A percentile compares a stretch with the other conserved stretches of the same genome.
phyloP scores from a whole-genome alignment of 2,888 invertebrate species.

The Syrista parreyssii region DNA sequence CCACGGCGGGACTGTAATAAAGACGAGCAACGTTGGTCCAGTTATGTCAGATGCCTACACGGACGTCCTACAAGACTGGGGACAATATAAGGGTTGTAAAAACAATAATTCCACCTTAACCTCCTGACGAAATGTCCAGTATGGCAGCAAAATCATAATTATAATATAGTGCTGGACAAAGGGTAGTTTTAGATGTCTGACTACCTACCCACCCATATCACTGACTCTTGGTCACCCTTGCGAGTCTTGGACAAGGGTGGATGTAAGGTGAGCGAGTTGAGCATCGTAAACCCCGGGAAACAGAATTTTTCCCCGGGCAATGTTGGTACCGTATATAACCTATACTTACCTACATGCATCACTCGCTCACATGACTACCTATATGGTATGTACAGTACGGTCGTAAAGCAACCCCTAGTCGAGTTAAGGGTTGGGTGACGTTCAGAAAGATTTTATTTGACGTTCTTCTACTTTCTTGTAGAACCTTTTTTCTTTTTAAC shows the following conservation, averaged over 20 bases:
- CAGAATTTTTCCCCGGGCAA: slow-evolving; percentile 45
- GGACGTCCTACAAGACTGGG: neutral
- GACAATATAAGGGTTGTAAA: slow-evolving; percentile 21
- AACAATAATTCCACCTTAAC: slow-evolving; percentile 23
- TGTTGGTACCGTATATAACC: slow-evolving; percentile 33
- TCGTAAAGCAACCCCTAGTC: slow-evolving; percentile 53
- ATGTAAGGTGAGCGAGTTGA: slow-evolving; percentile 37
- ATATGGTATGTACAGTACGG: slow-evolving; percentile 40
- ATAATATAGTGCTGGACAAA: neutral
- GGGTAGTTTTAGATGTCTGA: neutral
- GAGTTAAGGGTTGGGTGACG: slow-evolving; percentile 49
- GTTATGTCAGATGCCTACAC: slow-evolving; percentile 5
- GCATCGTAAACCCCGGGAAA: slow-evolving; percentile 47
- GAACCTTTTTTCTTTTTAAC: neutral
- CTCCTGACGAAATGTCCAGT: neutral
- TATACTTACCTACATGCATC: no score
- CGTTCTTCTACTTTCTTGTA: no score
- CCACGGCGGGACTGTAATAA: slow-evolving; percentile 45
- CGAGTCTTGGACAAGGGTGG: slow-evolving; percentile 29
- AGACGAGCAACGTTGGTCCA: slow-evolving; percentile 14
- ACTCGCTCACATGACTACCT: no score
- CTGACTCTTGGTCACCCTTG: slow-evolving; percentile 2
- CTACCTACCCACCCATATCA: neutral
- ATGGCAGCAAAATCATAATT: slow-evolving; percentile 10
- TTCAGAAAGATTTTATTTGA: slow-evolving; percentile 16